Evolutionary conservation across 2,888 invertebrate genomes (phyloP).

Genomic region (Cataglyphis albicans): DNA sequence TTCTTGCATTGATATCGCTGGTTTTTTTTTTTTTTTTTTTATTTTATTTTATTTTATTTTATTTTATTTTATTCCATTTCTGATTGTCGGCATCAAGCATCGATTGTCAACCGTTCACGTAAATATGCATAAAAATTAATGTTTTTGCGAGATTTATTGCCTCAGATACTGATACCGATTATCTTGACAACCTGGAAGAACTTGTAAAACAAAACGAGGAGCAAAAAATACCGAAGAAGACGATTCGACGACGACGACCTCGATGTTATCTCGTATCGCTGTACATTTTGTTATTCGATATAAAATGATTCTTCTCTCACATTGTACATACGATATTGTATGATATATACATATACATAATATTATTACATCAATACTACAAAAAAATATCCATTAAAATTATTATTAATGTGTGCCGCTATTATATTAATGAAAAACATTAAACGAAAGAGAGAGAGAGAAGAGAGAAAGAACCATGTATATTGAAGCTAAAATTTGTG

Average conservation of each 20-base stretch:
- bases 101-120: conserved; percentile 2
- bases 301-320: conserved; percentile 75
- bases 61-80: neutral
- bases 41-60: no score
- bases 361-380: conserved; percentile 75
- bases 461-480: conserved; percentile 64
- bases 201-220: neutral
- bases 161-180: conserved; percentile 4
- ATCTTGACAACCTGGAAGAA: conserved; percentile 15
- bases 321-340: conserved; percentile 75
- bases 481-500: conserved; percentile 67
- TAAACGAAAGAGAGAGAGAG: conserved; percentile 36
- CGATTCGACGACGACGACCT: conserved; percentile 76
- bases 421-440: conserved; percentile 68
- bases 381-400: conserved; percentile 67
- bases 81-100: neutral
- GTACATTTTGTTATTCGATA: conserved; percentile 82
- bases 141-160: conserved; percentile 3
- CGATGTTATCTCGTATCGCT: conserved; percentile 78
- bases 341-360: conserved; percentile 58
- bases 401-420: conserved; percentile 67
- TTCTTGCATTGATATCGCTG: neutral
- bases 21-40: neutral
- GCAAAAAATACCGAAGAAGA: conserved; percentile 50
- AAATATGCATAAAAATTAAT: neutral